Conservation (phyloP, 2,113 vertebrate species). For the Sander lucioperca region DNA sequence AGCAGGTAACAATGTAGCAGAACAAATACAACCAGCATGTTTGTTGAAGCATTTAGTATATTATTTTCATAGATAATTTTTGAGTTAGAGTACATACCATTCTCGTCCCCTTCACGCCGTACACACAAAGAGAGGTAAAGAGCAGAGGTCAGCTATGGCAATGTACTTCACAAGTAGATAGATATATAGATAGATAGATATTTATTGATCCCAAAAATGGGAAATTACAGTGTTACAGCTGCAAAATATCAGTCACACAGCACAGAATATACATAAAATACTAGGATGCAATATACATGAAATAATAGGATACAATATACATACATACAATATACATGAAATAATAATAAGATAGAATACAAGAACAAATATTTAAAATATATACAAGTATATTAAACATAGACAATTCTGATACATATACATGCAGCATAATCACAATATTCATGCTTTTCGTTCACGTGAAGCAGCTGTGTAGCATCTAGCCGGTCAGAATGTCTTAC, state of each 20-base stretch:
- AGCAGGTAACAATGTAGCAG: constrained; percentile 57
- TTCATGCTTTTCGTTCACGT: neutral
- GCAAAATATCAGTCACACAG: too few relatives aligned
- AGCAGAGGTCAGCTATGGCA: constrained; percentile 18
- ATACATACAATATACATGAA: too few relatives aligned
- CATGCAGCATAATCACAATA: constrained; percentile 30
- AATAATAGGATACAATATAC: neutral
- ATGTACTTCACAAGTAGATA: neutral
- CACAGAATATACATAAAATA: too few relatives aligned
- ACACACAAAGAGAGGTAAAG: neutral
- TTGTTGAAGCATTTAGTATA: too few relatives aligned
- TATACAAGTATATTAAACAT: constrained; percentile 11
- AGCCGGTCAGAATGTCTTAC: neutral
- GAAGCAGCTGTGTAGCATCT: constrained; percentile 4
- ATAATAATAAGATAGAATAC: too few relatives aligned
- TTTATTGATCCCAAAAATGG: too few relatives aligned
- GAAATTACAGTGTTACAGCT: too few relatives aligned
- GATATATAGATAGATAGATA: too few relatives aligned
- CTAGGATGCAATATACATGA: neutral
- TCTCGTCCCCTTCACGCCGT: constrained; percentile 26
- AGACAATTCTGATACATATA: neutral
- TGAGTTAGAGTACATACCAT: constrained; percentile 12
- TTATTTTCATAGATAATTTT: constrained; percentile 35
- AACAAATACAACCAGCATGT: constrained; percentile 2
- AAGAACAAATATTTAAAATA: too few relatives aligned